Evolutionary conservation across 1,140 invertebrate genomes (phyloP).

Genomic region (Drosophila aff.): DNA sequence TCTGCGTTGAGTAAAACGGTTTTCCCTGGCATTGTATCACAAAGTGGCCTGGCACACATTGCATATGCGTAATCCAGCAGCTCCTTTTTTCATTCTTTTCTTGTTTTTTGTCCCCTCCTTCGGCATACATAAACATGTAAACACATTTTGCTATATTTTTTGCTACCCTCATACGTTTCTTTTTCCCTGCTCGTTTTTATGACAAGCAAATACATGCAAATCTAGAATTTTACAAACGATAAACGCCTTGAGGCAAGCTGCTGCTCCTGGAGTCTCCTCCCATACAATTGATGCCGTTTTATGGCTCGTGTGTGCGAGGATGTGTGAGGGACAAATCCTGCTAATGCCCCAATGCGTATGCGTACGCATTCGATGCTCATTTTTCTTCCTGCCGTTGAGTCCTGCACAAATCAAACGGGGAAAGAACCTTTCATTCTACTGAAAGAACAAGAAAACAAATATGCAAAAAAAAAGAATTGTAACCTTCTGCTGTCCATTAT

Average conservation of each 20-base stretch:
- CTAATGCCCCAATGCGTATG: slow-evolving; percentile 77
- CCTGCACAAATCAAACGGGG: slow-evolving; percentile 73
- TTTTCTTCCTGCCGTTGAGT: slow-evolving; percentile 60
- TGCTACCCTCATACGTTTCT: not conserved
- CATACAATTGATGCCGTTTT: slow-evolving; percentile 77
- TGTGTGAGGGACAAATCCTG: slow-evolving; percentile 60
- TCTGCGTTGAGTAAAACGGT: slow-evolving; percentile 10
- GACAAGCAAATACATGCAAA: slow-evolving; percentile 82
- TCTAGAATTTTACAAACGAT: slow-evolving; percentile 83
- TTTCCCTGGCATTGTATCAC: slow-evolving; percentile 54
- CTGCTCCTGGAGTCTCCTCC: slow-evolving; percentile 37
- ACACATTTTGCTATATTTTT: slow-evolving; percentile 65
- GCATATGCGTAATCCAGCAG: slow-evolving; percentile 79
- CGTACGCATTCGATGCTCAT: slow-evolving; percentile 68
- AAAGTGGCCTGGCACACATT: slow-evolving; percentile 74
- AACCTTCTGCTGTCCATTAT: slow-evolving; percentile 41
- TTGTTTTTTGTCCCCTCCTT: slow-evolving; percentile 26
- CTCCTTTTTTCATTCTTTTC: slow-evolving; percentile 13
- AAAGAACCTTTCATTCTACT: slow-evolving; percentile 16
- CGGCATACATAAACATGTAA: slow-evolving; percentile 74
- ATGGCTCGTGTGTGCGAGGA: slow-evolving; percentile 40
- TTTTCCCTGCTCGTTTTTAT: slow-evolving; percentile 59
- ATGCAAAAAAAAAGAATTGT: slow-evolving; percentile 43
- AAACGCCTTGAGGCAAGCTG: slow-evolving; percentile 81
- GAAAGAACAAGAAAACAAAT: slow-evolving; percentile 32